Evolutionary conservation across 1,140 invertebrate genomes (phyloP), one percentile per base, ranked within the genome.

Genomic region (Zaprionus davidi): DNA sequence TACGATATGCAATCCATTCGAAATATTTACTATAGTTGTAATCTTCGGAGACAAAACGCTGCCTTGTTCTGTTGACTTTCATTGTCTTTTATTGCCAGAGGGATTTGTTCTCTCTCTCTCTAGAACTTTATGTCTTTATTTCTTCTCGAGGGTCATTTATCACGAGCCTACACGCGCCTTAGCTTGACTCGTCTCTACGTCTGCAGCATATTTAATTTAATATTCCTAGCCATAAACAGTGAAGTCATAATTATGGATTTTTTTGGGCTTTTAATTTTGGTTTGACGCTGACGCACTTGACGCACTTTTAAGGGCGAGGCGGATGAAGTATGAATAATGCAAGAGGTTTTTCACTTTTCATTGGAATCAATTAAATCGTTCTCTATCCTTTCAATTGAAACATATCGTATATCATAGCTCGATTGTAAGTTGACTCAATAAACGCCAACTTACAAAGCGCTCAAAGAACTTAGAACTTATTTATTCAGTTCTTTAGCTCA

Each of bases 141-240:
- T 31, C 13, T 2, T 15, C 53, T 9, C 26, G 38, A 1, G 49
- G 38, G 38, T 13, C 7, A 31, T 26, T 31, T 60, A 38, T 67
- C 64, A 73, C 24, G 26, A 24, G 38, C 22, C 46, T 53, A 46
- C 41, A 72, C 68, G 74, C 74, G 56, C 53, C 62, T 65, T 75
- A 63, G 56, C 79, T 82, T 70, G 73, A 22, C 9, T 11, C 76
- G 68, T 56, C 9, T n/a, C n/a, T 66, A 73, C 85, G 65, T 58
- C 68, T 60, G 2, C 41, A 41, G 84, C 71, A 87, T 87, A 81
- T 83, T 87, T 69, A 87, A 88, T 88, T 83, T 65, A 26, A 55
- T 69, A 72, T 56, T 64, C 51, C 3, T 17, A 24, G 17, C 13
- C 17, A 24, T 20, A 49, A 24, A 71, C 15, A 64, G 64, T 64